Base-by-base conservation (phyloP, 2,888 invertebrate genomes). In the Microchrysa polita region DNA sequence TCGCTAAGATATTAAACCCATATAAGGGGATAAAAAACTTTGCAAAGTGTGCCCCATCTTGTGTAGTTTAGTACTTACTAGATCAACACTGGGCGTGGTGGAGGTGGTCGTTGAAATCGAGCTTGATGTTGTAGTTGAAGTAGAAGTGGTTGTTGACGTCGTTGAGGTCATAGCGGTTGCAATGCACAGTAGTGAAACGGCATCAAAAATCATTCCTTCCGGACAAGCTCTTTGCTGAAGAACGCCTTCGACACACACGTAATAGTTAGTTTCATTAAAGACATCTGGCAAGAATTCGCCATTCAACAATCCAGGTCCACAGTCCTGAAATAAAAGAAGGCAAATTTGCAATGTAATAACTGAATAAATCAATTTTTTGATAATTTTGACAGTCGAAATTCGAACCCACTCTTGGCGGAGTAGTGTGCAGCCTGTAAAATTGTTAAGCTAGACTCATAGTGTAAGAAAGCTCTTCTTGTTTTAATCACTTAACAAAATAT, bases 191-290 rank as follows among this genome's bases (percentile, higher is more conserved):
- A 18, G 16, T 1, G 7, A 14, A 10, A 16, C 27, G 12, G 53
- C 22, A 60, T 67, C 18, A 52, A 74, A 74, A 27, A 61, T 40
- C 1, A 9, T 18, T 20, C 53, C 63, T 9, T 18, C 23, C 1
- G 53, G 61, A 40, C 74, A 74, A 0, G 52, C 27, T 34, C 16
- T 12, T 22, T 20, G 53, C 2, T 20, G 48, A n/a, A 61, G 12
- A 14, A 22, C n/a, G 0, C 67, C 61, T n/a, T 27, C 42, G 7
- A 55, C 5, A 22, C 69, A 69, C 10, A 69, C 57, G 14, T 69
- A 69, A 16, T 18, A 69, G 9, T 10, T 52, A 16, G 52, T 69
- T 40, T 16, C 2, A 20, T 69, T 57, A 18, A 57, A 69, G 5
- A 34, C 20, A 18, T 69, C 69, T 18, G 69, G 57, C n/a, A 69